Evolutionary conservation across 2,888 invertebrate genomes (phyloP).

Genomic region (Thera britannica): DNA sequence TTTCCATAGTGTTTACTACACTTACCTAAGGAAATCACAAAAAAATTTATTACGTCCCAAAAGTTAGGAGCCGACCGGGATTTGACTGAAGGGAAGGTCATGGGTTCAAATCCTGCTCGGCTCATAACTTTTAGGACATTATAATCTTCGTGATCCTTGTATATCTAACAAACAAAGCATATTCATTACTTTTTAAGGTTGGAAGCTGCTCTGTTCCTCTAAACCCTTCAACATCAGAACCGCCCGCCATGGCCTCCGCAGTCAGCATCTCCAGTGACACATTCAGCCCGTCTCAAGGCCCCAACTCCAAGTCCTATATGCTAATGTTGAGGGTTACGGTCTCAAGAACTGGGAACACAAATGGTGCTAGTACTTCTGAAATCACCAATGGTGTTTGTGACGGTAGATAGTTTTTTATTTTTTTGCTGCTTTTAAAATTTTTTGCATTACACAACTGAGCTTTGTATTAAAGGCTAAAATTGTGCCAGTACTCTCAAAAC

Average conservation of each 20-base stretch:
- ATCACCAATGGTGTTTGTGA: slow-evolving; percentile 80
- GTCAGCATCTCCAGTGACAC: slow-evolving; percentile 94
- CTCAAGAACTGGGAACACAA: slow-evolving; percentile 58
- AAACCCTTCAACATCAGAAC: slow-evolving; percentile 87
- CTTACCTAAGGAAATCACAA: too few relatives aligned
- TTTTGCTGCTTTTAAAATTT: slow-evolving; percentile 25
- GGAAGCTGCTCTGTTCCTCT: slow-evolving; percentile 90
- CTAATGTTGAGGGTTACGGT: slow-evolving; percentile 89
- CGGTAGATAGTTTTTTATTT: slow-evolving; percentile 56
- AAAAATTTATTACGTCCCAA: too few relatives aligned
- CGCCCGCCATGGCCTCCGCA: slow-evolving; percentile 89
- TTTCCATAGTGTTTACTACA: too few relatives aligned
- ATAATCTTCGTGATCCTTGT: too few relatives aligned
- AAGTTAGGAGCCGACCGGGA: too few relatives aligned
- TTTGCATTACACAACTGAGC: background rate
- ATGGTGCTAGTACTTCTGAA: slow-evolving; percentile 73
- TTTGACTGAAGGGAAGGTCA: too few relatives aligned
- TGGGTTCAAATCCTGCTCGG: too few relatives aligned
- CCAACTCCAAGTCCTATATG: slow-evolving; percentile 92
- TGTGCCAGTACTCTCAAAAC: too few relatives aligned
- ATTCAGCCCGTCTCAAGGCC: slow-evolving; percentile 91
- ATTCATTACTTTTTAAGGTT: slow-evolving; percentile 66
- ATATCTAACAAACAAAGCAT: background rate
- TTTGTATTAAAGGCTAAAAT: background rate
- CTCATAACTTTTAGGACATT: too few relatives aligned